Evolutionary conservation across 1,140 invertebrate species (phyloP).

Genomic region (Formica selysi): DNA sequence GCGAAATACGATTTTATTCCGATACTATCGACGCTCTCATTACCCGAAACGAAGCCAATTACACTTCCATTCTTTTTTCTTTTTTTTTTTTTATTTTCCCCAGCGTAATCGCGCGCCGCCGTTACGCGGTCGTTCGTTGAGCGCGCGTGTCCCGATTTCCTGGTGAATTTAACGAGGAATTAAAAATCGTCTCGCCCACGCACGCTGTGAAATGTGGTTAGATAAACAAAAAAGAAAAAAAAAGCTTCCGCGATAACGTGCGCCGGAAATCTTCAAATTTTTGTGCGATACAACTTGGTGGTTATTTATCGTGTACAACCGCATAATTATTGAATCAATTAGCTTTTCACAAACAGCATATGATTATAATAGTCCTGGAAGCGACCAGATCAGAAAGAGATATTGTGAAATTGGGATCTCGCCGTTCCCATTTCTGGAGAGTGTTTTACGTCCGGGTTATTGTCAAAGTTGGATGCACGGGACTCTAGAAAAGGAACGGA

Average conservation of each 20-base stretch:
- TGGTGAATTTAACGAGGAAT: constrained; percentile 29
- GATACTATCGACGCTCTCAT: constrained; percentile 46
- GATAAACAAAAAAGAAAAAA: not conserved
- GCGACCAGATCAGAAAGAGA: constrained; percentile 28
- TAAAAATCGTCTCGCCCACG: constrained; percentile 2
- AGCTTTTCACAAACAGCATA: not conserved
- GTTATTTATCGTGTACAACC: not conserved
- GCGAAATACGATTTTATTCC: constrained; percentile 51
- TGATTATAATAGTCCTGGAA: constrained; percentile 21
- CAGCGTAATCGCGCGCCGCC: constrained; percentile 13
- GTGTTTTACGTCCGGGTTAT: constrained; percentile 1
- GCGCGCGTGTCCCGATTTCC: not conserved
- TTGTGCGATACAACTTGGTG: not conserved
- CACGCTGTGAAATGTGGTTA: not conserved
- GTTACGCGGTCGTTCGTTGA: constrained; percentile 17
- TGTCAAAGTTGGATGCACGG: constrained; percentile 41
- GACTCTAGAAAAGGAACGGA: not conserved
- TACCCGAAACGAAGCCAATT: constrained; percentile 53
- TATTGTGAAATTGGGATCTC: constrained; percentile 35
- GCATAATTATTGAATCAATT: constrained; percentile 39
- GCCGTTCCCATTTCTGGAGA: constrained; percentile 12
- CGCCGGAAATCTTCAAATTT: not conserved
- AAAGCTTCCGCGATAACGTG: not conserved
- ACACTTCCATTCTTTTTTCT: constrained; percentile 6
- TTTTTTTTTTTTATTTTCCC: too few species aligned